A percentile compares a stretch with the other conserved stretches of the same genome.
These are phyloP conservation scores for Zingel zingel DNA, from an alignment of 2,113 vertebrate species.

Conservation along the genomic window DNA sequence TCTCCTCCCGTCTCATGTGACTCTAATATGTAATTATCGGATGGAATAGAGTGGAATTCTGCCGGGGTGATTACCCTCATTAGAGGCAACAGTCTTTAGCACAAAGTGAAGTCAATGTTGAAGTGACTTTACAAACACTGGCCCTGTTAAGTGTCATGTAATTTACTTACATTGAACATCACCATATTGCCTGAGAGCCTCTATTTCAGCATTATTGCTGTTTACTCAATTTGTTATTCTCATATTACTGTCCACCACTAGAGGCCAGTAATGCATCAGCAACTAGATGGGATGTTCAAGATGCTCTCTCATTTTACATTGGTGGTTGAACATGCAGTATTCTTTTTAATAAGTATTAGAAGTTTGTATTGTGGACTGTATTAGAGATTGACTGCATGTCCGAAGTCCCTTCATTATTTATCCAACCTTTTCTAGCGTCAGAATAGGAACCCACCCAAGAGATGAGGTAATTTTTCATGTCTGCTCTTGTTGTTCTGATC, in stretches of 20 bases:
- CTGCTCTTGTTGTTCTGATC: background rate
- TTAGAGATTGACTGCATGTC: background rate
- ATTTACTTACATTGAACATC: slow-evolving; percentile 45
- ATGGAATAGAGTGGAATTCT: slow-evolving; percentile 37
- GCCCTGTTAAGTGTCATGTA: slow-evolving; percentile 43
- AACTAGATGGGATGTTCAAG: slow-evolving; percentile 1
- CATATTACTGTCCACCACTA: slow-evolving; percentile 53
- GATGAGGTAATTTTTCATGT: background rate
- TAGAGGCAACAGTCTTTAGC: slow-evolving; percentile 36
- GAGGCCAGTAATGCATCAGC: slow-evolving; percentile 77
- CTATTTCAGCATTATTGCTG: slow-evolving; percentile 34
- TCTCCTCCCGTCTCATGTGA: slow-evolving; percentile 16
- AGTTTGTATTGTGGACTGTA: background rate
- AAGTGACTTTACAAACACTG: slow-evolving; percentile 44
- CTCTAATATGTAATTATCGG: slow-evolving; percentile 49
- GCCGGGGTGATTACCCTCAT: slow-evolving; percentile 34
- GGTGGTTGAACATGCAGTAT: slow-evolving; percentile 20
- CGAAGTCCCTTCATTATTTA: background rate
- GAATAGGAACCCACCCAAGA: background rate
- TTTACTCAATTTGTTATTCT: slow-evolving; percentile 42
- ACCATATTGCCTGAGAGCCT: slow-evolving; percentile 20
- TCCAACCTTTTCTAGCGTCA: background rate
- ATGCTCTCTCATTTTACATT: too few relatives aligned
- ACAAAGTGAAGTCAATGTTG: slow-evolving; percentile 20
- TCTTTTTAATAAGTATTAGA: background rate